Percentiles rank a stretch among this genome's conserved stretches.
These are phyloP conservation scores for Xestoiulus laeticollis DNA, from an alignment of 2,888 invertebrate genomes.

Conservation along the genomic window DNA sequence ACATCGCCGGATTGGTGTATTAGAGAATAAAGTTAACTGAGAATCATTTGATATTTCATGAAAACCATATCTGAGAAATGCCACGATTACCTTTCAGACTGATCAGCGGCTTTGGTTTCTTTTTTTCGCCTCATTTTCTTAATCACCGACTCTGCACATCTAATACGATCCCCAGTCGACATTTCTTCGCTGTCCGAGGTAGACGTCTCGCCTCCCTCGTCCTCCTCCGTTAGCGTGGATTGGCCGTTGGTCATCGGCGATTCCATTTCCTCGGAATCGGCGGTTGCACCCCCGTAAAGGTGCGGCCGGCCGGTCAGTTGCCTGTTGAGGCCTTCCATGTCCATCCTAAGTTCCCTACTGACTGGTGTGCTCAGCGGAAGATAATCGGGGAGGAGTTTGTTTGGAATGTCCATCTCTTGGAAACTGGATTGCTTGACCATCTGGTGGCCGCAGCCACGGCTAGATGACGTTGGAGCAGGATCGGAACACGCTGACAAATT, in stretches of 20 bases:
- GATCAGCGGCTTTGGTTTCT: background rate
- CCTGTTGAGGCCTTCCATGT: constrained; percentile 83
- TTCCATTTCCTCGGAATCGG: constrained; percentile 57
- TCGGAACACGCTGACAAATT: background rate
- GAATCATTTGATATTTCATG: no score
- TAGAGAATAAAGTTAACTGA: no score
- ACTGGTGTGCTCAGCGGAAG: constrained; percentile 88
- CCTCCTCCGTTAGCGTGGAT: background rate
- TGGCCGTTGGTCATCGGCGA: constrained; percentile 54
- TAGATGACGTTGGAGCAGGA: background rate
- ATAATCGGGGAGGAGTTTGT: constrained; percentile 79
- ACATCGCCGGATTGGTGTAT: no score
- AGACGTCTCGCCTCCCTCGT: constrained; percentile 32
- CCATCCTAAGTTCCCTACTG: constrained; percentile 81
- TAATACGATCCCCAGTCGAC: constrained; percentile 49
- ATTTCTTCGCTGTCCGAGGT: constrained; percentile 51
- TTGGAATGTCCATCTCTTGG: constrained; percentile 52
- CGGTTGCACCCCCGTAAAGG: constrained; percentile 48
- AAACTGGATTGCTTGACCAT: constrained; percentile 54
- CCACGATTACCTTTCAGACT: constrained; percentile 38
- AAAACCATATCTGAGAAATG: no score
- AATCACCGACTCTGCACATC: constrained; percentile 13
- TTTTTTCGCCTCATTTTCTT: constrained; percentile 28
- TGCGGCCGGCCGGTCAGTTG: constrained; percentile 75
- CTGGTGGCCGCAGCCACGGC: background rate